phyloP scores from a whole-genome alignment of 2,113 vertebrate species.

The Pseudonaja textilis region DNA sequence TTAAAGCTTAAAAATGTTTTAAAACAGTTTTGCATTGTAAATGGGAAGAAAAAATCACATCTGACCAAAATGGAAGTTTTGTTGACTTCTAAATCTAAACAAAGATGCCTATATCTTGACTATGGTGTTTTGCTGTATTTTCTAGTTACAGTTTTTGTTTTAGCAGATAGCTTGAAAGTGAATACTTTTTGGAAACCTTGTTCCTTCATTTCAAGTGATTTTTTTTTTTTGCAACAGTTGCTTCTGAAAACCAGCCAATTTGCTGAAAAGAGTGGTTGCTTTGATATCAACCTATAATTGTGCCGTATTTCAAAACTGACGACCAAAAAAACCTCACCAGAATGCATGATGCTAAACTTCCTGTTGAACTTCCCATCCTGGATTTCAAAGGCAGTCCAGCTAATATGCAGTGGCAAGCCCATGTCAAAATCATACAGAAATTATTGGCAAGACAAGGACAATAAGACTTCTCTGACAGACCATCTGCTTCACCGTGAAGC shows the following conservation, averaged over 20 bases:
- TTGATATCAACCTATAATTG: background rate
- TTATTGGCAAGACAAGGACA: conserved; percentile 28
- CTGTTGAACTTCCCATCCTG: background rate
- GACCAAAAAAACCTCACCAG: background rate
- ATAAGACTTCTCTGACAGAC: conserved; percentile 30
- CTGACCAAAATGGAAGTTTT: background rate
- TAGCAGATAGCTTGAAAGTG: background rate
- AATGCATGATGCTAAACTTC: background rate
- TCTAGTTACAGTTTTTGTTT: background rate
- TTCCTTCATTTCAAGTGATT: background rate
- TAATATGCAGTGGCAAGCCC: conserved; percentile 6
- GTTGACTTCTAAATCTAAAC: background rate
- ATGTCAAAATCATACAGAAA: conserved; percentile 48
- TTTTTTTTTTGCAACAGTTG: background rate
- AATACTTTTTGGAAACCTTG: background rate
- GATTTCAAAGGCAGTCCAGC: background rate
- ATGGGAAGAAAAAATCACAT: background rate
- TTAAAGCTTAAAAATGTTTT: background rate
- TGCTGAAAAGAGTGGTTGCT: background rate
- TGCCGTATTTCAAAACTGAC: background rate
- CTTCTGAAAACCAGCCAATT: background rate
- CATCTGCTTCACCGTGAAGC: conserved; percentile 28
- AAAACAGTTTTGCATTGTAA: background rate
- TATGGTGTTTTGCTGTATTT: background rate
- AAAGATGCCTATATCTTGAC: background rate